Base-by-base conservation (phyloP, 2,888 invertebrate genomes). In the Siphonodentalium dalli region DNA sequence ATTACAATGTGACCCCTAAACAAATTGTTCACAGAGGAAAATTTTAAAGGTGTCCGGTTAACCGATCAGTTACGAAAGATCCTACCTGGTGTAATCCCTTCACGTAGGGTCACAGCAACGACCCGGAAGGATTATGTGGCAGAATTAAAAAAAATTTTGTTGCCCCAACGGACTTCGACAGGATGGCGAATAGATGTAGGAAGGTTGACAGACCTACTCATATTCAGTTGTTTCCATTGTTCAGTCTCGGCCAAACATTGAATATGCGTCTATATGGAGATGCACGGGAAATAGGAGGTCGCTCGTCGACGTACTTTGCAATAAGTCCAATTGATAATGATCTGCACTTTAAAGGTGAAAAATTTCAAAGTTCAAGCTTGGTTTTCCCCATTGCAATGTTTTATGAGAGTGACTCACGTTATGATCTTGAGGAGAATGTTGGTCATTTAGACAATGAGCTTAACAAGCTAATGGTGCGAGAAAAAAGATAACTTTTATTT, bases 151-250 rank as follows among this genome's bases (percentile, higher is more conserved):
- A 13, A 28, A 13, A 21, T 42, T 13, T 18, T 42, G 7, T 13
- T 29, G 8, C 42, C 42, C 28, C 9, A 21, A 5, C 3, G 42
- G 18, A 42, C 42, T 5, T 5, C 42, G 13, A 29, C 5, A 23
- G 42, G 42, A 13, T 42, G 42, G 42, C 21, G 23, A 31, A 42
- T 29, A 18, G 42, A 42, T 42, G 27, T 42, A 18, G 21, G 11
- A 4, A 3, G 42, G 21, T 21, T 42, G 5, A 23, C 31, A 7
- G 29, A 42, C 13, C 23, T 29, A 27, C 29, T 42, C 13, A n/a
- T 15, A 11, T n/a, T 42, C 9, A 42, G 21, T 18, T 42, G 31
- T 29, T 42, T n/a, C 27, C 18, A 29, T 3, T n/a, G n/a, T n/a
- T n/a, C n/a, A n/a, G n/a, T n/a, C n/a, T 28, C 4, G 11, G 7